A percentile compares a stretch with the other conserved stretches of the same genome.
Conservation (phyloP, 2,888 invertebrate species). For the Yponomeuta evonymella region DNA sequence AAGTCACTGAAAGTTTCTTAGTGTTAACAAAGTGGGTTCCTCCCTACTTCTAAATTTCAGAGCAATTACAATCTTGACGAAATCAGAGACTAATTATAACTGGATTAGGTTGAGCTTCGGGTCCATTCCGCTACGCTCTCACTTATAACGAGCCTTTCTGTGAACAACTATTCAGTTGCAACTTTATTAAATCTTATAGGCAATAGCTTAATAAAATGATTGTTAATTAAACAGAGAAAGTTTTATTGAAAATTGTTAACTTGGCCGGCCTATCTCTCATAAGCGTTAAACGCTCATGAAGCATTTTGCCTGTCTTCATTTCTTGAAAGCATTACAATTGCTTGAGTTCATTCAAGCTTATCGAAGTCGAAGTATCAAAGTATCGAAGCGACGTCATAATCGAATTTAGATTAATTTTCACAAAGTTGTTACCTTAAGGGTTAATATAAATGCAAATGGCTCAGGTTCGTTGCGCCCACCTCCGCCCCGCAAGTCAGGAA, state of each 20-base stretch:
- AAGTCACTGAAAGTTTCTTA: not conserved
- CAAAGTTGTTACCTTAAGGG: conserved; percentile 53
- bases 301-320: not conserved
- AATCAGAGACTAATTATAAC: conserved; percentile 3
- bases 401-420: conserved; percentile 49
- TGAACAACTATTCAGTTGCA: not conserved
- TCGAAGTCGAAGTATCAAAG: not conserved
- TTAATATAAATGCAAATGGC: conserved; percentile 68
- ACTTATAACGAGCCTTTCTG: not conserved
- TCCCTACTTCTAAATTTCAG: not conserved
- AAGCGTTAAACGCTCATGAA: not conserved
- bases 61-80: not conserved
- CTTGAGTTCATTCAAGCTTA: not conserved
- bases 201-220: not conserved
- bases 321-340: not conserved
- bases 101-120: not conserved
- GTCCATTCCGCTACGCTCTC: not conserved
- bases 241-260: not conserved
- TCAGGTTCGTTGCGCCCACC: conserved; percentile 23
- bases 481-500: not conserved
- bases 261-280: not conserved
- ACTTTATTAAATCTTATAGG: not conserved
- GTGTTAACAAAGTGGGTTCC: not conserved
- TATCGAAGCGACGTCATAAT: conserved; percentile 29
- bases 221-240: not conserved